Evolutionary conservation across 92 coral and sea anemone species (phyloP).

Genomic region (Porites rus): DNA sequence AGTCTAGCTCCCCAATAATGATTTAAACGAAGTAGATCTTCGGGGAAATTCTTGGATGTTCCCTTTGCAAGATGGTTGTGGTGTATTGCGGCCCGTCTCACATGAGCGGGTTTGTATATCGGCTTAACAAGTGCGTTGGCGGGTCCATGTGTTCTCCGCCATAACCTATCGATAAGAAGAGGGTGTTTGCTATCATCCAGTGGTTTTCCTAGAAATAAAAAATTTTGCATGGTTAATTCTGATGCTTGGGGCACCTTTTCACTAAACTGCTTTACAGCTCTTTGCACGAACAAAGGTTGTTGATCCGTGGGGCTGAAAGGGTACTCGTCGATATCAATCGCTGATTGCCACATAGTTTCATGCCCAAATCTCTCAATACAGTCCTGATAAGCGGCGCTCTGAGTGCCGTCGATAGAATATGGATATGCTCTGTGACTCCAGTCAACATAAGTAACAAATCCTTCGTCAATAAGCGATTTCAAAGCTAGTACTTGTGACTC

Average conservation of each 20-base stretch:
- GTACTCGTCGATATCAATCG: constrained; percentile 67
- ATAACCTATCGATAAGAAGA: constrained; percentile 52
- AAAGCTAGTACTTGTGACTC: constrained; percentile 66
- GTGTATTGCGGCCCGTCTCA: constrained; percentile 47
- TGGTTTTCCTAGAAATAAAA: constrained; percentile 69
- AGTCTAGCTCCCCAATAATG: constrained; percentile 83
- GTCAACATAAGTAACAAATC: constrained; percentile 70
- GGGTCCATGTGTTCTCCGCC: constrained; percentile 51
- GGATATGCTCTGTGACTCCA: constrained; percentile 66
- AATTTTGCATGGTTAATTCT: constrained; percentile 62
- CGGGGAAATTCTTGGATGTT: constrained; percentile 16
- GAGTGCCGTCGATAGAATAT: constrained; percentile 56
- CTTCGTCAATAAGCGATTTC: constrained; percentile 43
- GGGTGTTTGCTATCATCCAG: constrained; percentile 55
- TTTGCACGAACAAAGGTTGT: constrained; percentile 25
- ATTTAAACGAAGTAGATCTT: constrained; percentile 52
- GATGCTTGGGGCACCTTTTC: constrained; percentile 18
- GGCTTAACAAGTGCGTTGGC: constrained; percentile 62
- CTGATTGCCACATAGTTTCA: constrained; percentile 51
- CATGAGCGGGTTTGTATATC: constrained; percentile 44
- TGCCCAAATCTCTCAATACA: constrained; percentile 40
- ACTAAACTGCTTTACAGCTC: constrained; percentile 30
- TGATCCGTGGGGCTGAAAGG: constrained; percentile 55
- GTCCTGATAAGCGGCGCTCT: constrained; percentile 60
- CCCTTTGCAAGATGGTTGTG: constrained; percentile 35